Evolutionary conservation across 1,140 invertebrate species (phyloP).

Genomic region (Adoxophyes honmai): DNA sequence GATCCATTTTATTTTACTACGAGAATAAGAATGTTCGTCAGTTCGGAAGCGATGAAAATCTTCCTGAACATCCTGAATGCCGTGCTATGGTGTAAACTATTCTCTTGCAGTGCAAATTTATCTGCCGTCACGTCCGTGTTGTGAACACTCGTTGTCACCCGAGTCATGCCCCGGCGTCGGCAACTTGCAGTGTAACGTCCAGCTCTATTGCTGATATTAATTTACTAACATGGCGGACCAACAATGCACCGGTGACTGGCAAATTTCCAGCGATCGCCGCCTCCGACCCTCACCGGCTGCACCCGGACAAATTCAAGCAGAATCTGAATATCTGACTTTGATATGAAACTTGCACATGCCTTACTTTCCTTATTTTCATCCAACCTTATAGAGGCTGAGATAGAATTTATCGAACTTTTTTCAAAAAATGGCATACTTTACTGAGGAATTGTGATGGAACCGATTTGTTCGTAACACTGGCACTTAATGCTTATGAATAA

Average conservation of each 20-base stretch:
- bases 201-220: slow-evolving; percentile 53
- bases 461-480: no score
- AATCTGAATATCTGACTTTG: slow-evolving; percentile 37
- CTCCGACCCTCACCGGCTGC: slow-evolving; percentile 16
- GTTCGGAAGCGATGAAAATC: no score
- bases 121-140: neutral
- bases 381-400: no score
- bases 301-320: slow-evolving; percentile 33
- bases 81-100: no score
- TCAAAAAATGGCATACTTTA: no score
- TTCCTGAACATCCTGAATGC: no score
- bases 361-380: no score
- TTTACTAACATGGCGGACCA: slow-evolving; percentile 48
- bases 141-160: slow-evolving; percentile 12
- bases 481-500: no score
- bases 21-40: no score
- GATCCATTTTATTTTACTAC: no score
- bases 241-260: slow-evolving; percentile 45
- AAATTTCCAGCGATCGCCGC: slow-evolving; percentile 38
- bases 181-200: slow-evolving; percentile 27
- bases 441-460: no score
- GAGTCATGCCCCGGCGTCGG: slow-evolving; percentile 14
- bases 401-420: no score
- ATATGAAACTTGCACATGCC: slow-evolving; percentile 22
- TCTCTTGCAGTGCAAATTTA: neutral